A percentile compares a stretch with the other conserved stretches of the same genome.
Conservation (phyloP, 2,888 invertebrate genomes). For the Torymus aiolomorphi region DNA sequence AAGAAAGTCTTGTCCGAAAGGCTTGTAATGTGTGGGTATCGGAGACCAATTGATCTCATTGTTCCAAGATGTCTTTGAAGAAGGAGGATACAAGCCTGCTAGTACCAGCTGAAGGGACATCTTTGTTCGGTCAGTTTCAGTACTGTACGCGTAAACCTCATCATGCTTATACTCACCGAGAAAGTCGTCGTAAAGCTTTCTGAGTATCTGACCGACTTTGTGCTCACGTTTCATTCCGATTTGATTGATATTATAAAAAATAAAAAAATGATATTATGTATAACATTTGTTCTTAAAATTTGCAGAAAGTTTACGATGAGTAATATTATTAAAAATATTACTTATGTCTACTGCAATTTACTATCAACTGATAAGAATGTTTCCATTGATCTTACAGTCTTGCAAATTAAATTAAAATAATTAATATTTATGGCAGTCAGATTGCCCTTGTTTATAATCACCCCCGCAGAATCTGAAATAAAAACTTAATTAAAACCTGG, state of each 20-base stretch:
- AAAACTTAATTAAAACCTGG: too few relatives aligned
- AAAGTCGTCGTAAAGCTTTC: constrained; percentile 75
- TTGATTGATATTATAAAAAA: constrained; percentile 67
- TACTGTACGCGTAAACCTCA: constrained; percentile 76
- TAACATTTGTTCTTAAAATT: too few relatives aligned
- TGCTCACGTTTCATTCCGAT: constrained; percentile 77
- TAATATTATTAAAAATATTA: too few relatives aligned
- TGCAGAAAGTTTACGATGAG: too few relatives aligned
- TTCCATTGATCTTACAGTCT: too few relatives aligned
- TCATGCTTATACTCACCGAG: constrained; percentile 75
- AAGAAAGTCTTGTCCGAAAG: neutral
- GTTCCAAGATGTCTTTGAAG: neutral
- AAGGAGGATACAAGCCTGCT: constrained; percentile 82
- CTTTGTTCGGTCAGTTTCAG: constrained; percentile 83
- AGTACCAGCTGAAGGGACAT: constrained; percentile 83
- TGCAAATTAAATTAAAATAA: too few relatives aligned
- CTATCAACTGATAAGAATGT: too few relatives aligned
- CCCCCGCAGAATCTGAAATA: too few relatives aligned
- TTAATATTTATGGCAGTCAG: too few relatives aligned
- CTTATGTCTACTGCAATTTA: too few relatives aligned
- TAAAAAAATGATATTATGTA: too few relatives aligned
- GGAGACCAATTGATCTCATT: constrained; percentile 1
- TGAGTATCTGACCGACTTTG: constrained; percentile 75
- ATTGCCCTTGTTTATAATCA: too few relatives aligned
- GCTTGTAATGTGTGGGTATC: neutral